Base-by-base conservation (phyloP, 2,797 vertebrate genomes). In the Karalla daura region DNA sequence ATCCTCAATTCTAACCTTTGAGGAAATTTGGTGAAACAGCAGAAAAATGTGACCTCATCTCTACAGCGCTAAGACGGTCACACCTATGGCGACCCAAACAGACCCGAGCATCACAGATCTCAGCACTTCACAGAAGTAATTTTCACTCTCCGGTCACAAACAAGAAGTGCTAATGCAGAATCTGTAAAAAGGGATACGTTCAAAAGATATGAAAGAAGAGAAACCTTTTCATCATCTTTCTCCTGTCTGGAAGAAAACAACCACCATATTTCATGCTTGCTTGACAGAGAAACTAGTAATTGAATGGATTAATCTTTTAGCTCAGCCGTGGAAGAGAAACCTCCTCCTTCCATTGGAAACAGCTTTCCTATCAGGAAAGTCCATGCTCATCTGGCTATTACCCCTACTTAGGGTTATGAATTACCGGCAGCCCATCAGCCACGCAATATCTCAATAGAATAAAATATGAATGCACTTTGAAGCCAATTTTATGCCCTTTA, bases 41-140 rank as follows among this genome's bases (percentile, higher is more conserved):
- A 93, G 80, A 92, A 94, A 91, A 83, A 87, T 27, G 69, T 91
- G 92, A 93, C 92, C 92, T 93, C 88, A 94, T 94, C 91, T 93
- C 84, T 85, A 69, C 12, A 69, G 76, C 70, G 75, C 81, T 73
- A 61, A 88, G 78, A 89, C 24, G 85, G 87, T 89, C 86, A 87
- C 76, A 85, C 74, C 84, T 74, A 75, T 44, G 17, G 58, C 67
- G 91, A 93, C 93, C 92, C 73, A 77, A 81, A 78, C 56, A 76
- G 87, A 89, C 85, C 79, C 49, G 28, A 64, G 71, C 70, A 81
- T 89, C 83, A 70, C 83, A 85, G 68, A 90, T 89, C 88, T 93
- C 92, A 93, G 91, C 93, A 91, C 66, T 92, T 93, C 78, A 70
- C 70, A 86, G 75, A 90, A 89, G 89, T 86, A 88, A 89, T 92